Base-by-base conservation (phyloP, 30 jellyfish, hydroid and myxozoan genomes). In the Clytia hemisphaerica region DNA sequence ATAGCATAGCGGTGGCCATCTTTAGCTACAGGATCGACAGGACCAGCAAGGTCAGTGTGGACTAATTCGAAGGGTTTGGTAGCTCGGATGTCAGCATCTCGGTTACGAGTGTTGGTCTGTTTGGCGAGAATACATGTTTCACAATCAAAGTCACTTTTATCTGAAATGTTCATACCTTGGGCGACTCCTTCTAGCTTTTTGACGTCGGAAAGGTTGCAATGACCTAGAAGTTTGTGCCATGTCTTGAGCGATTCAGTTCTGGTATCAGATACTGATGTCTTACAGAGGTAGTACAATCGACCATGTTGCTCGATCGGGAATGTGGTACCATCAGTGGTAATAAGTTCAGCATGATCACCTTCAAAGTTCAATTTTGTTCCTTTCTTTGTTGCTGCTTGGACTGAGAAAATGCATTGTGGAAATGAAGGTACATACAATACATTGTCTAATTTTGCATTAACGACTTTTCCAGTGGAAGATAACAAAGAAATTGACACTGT, bases 211-310 rank as follows among this genome's bases (percentile, higher is more conserved):
- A 0, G 32, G 51, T 74, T 74, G 37, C 87, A 74, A 78, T 74
- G 87, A 26, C 87, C 87, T 0, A 74, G 32, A 10, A 74, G 38
- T 74, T 2, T 74, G 51, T 74, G 89, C 87, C 87, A 74, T n/a
- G 32, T 63, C 37, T 61, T 29, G 29, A 74, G 2, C 0, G 27
- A 65, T 37, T 74, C 89, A 30, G 9, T 3, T 6, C 87, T 53
- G 32, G 30, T 65, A 4, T 65, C 78, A 24, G 79, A 10, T 5
- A 68, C 79, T 46, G 80, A 46, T 21, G 19, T 68, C 29, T 68
- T 68, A 31, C 22, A 68, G 15, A 68, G 55, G 36, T 42, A 68
- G 2, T 61, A 68, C 24, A 68, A 49, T 29, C 78, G 78, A 4
- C 78, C 89, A 66, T 48, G 87, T 33, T 74, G 87, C 72, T 58